phyloP scores from a whole-genome alignment of 35 echinoderm and acorn worm genomes.

The Nesometra sesokonis region DNA sequence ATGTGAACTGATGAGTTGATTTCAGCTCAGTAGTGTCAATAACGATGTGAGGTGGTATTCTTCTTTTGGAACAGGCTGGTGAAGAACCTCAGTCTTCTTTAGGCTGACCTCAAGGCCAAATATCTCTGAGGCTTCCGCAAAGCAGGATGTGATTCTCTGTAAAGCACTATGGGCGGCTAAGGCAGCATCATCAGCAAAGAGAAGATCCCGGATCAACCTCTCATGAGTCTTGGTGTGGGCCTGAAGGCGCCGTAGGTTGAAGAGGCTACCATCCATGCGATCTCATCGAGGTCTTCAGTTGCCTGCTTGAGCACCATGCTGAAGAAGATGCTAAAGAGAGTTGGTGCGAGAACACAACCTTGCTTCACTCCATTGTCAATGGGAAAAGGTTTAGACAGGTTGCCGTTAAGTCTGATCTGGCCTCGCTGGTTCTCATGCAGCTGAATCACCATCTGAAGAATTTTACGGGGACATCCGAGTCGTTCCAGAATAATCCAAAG shows the following conservation, averaged over 20 bases:
- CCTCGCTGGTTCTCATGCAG: neutral
- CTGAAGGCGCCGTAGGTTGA: too few relatives aligned
- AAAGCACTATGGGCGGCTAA: neutral
- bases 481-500: neutral
- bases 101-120: too few relatives aligned
- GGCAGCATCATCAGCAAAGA: too few relatives aligned
- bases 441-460: neutral
- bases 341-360: neutral
- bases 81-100: too few relatives aligned
- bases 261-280: too few relatives aligned
- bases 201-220: too few relatives aligned
- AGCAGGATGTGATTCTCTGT: neutral
- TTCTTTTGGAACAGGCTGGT: too few relatives aligned
- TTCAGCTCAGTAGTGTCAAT: slow-evolving; percentile 2
- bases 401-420: neutral
- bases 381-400: neutral
- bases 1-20: slow-evolving; percentile 5
- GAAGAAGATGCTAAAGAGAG: neutral
- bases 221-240: too few relatives aligned
- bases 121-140: too few relatives aligned
- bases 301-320: neutral
- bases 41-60: neutral
- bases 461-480: neutral
- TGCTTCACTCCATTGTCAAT: neutral
- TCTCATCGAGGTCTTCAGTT: neutral